A percentile compares a stretch with the other conserved stretches of the same genome.
Evolutionary conservation across 2,113 vertebrate species (phyloP).

Genomic region (Ageneiosus marmoratus): DNA sequence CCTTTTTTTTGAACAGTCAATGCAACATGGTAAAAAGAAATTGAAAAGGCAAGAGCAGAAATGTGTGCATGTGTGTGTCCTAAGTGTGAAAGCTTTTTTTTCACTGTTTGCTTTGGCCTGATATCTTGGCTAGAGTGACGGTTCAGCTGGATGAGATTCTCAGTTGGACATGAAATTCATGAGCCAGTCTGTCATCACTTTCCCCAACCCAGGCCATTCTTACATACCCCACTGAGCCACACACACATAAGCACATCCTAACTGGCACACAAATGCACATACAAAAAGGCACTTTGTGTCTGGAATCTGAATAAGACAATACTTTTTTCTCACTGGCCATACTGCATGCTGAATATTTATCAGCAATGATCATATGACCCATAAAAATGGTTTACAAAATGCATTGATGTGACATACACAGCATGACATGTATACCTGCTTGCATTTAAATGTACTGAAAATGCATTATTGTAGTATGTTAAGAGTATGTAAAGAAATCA

Average conservation of each 20-base stretch:
- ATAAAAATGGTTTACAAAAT: not conserved
- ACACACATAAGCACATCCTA: not conserved
- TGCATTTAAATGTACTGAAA: not conserved
- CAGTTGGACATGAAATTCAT: conserved; percentile 46
- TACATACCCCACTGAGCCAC: conserved; percentile 30
- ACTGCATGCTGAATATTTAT: no score
- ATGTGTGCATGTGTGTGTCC: conserved; percentile 26
- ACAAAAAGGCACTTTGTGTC: not conserved
- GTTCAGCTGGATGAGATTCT: conserved; percentile 43
- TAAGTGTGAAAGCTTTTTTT: conserved; percentile 28
- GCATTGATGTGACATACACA: not conserved
- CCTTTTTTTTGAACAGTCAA: not conserved
- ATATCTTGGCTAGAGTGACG: conserved; percentile 12
- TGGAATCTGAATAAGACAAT: not conserved
- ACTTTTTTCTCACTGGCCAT: not conserved
- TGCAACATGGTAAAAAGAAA: not conserved
- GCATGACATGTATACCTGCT: not conserved
- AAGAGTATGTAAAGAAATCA: not conserved
- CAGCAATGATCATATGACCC: not conserved
- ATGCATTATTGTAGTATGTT: not conserved
- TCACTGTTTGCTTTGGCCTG: conserved; percentile 38
- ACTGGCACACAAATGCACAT: not conserved
- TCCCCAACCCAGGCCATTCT: conserved; percentile 15
- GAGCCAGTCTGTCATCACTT: conserved; percentile 42
- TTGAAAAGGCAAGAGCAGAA: not conserved